phyloP scores from a whole-genome alignment of 1,140 invertebrate species.

The Rhopalosiphum maidis region DNA sequence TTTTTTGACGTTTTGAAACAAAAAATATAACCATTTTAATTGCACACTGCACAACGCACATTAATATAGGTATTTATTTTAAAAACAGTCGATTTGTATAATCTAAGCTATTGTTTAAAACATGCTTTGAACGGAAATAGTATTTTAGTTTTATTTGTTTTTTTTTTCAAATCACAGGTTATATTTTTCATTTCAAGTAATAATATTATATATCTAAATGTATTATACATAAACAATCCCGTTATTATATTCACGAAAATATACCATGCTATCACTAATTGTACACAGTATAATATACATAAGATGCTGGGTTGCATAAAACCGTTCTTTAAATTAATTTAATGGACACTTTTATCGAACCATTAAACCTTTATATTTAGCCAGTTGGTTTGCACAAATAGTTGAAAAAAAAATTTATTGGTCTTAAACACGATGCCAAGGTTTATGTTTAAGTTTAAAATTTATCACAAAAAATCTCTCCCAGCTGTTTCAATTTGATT shows the following conservation, averaged over 20 bases:
- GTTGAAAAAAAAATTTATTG: too few relatives aligned
- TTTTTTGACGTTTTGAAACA: not conserved
- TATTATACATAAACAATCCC: not conserved
- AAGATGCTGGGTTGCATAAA: not conserved
- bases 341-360: too few relatives aligned
- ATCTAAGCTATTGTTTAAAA: not conserved
- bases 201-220: not conserved
- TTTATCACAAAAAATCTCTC: too few relatives aligned
- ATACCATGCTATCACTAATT: not conserved
- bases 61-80: not conserved
- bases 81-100: not conserved
- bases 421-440: too few relatives aligned
- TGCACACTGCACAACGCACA: not conserved
- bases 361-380: too few relatives aligned
- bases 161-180: not conserved
- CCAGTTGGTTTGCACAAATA: too few relatives aligned
- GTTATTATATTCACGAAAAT: not conserved
- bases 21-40: not conserved
- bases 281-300: not conserved
- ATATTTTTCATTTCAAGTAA: not conserved
- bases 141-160: not conserved
- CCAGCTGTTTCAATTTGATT: too few relatives aligned
- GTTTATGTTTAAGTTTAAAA: too few relatives aligned
- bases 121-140: not conserved
- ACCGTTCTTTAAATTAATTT: too few relatives aligned